These are phyloP conservation scores for Blennius ocellaris DNA, from an alignment of 2,113 vertebrate genomes.

Conservation along the genomic window DNA sequence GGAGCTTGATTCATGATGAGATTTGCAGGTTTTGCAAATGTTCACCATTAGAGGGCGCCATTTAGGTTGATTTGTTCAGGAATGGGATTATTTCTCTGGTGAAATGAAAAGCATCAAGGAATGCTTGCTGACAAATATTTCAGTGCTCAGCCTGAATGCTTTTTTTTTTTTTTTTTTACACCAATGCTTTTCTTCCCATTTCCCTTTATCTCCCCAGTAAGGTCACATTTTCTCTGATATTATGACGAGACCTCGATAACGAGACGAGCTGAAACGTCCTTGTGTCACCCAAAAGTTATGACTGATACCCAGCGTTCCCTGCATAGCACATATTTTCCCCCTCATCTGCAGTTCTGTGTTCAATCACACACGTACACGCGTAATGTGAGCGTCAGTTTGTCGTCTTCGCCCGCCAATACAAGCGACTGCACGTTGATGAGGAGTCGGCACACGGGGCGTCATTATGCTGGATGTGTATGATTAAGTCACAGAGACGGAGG, in stretches of 20 bases:
- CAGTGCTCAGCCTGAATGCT: not conserved
- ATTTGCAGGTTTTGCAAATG: not conserved
- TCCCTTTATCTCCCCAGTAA: not conserved
- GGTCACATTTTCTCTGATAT: constrained; percentile 8
- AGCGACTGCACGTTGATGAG: constrained; percentile 4
- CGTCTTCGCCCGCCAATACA: not conserved
- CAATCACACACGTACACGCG: not conserved
- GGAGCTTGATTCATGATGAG: not conserved
- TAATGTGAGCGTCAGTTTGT: not conserved
- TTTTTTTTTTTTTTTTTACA: not conserved
- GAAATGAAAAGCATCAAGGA: not conserved
- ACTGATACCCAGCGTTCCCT: constrained; percentile 19
- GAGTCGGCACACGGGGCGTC: not conserved
- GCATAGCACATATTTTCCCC: not conserved
- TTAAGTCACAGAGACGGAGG: constrained; percentile 21
- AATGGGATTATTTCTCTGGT: not conserved
- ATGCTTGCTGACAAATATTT: not conserved
- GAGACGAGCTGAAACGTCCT: constrained; percentile 29
- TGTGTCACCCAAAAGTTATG: constrained; percentile 19
- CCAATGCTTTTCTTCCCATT: not conserved
- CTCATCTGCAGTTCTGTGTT: not conserved
- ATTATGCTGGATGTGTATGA: constrained; percentile 18
- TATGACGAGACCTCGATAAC: not conserved
- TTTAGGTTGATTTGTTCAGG: not conserved
- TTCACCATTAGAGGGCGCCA: not conserved